A percentile compares a stretch with the other conserved stretches of the same genome.
phyloP scores from a whole-genome alignment of 2,888 invertebrate species.

The Mythimna loreyi region DNA sequence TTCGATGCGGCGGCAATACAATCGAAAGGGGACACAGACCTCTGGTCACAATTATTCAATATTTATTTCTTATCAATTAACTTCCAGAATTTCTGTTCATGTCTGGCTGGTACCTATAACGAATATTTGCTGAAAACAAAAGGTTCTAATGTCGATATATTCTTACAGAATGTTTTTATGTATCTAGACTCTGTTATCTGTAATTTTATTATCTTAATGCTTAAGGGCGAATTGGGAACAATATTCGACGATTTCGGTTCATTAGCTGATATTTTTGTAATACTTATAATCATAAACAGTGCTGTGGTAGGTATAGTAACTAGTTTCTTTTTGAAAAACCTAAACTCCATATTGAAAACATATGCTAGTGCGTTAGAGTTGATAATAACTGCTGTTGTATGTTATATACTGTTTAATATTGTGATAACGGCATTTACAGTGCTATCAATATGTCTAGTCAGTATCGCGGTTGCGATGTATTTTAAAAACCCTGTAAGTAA shows the following conservation, averaged over 20 bases:
- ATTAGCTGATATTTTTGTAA: slow-evolving; percentile 93
- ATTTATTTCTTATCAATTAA: slow-evolving; percentile 92
- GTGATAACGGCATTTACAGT: slow-evolving; percentile 95
- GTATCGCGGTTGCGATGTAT: slow-evolving; percentile 96
- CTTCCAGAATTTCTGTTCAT: slow-evolving; percentile 97
- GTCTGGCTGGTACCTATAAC: slow-evolving; percentile 98
- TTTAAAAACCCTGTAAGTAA: slow-evolving; percentile 96
- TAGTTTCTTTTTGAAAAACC: slow-evolving; percentile 97
- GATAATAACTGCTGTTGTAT: slow-evolving; percentile 96
- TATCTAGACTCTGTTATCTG: slow-evolving; percentile 98
- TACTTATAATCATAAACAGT: slow-evolving; percentile 96
- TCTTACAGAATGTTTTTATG: slow-evolving; percentile 98
- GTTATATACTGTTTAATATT: slow-evolving; percentile 96
- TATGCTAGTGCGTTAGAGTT: slow-evolving; percentile 98
- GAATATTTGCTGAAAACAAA: slow-evolving; percentile 97
- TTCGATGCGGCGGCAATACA: slow-evolving; percentile 89
- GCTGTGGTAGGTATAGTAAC: slow-evolving; percentile 98
- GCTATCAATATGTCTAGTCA: slow-evolving; percentile 95
- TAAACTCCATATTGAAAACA: slow-evolving; percentile 98
- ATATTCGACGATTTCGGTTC: slow-evolving; percentile 91
- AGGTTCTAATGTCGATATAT: slow-evolving; percentile 96
- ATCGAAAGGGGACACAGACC: slow-evolving; percentile 71
- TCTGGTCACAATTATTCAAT: slow-evolving; percentile 86
- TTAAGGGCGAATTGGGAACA: slow-evolving; percentile 92
- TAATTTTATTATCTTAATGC: slow-evolving; percentile 93